Conservation (phyloP, 2,888 invertebrate species). For the Girardia tigrina region DNA sequence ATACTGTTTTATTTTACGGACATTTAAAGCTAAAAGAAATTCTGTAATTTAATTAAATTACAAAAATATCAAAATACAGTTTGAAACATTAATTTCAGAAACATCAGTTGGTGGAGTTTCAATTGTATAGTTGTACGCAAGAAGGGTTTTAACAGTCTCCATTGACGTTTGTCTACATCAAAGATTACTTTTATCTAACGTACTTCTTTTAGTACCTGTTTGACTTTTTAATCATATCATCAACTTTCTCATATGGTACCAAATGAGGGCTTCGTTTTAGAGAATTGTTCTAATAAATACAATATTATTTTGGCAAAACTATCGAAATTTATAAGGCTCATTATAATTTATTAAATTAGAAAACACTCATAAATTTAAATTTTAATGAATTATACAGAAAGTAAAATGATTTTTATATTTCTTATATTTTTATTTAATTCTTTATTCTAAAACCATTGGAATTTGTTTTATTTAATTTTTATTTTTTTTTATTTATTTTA, state of each 20-base stretch:
- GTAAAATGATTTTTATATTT: too few species aligned
- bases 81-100: constrained; percentile 39
- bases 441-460: too few species aligned
- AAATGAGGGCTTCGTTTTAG: constrained; percentile 87
- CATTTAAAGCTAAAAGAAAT: background rate
- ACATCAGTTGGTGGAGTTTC: constrained; percentile 66
- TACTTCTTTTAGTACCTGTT: constrained; percentile 56
- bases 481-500: too few species aligned
- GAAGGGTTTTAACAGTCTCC: constrained; percentile 82
- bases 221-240: constrained; percentile 91
- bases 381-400: too few species aligned
- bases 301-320: too few species aligned
- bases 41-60: background rate
- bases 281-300: constrained; percentile 61
- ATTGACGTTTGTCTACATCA: constrained; percentile 71
- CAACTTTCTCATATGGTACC: constrained; percentile 88
- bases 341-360: too few species aligned
- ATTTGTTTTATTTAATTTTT: too few species aligned
- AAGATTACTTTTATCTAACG: background rate
- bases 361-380: too few species aligned
- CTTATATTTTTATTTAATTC: too few species aligned
- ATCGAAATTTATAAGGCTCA: too few species aligned
- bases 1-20: background rate
- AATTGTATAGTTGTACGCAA: constrained; percentile 88
- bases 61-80: constrained; percentile 51